These are phyloP conservation scores for Calycopis cecrops DNA, from an alignment of 1,140 invertebrate genomes.

Conservation along the genomic window DNA sequence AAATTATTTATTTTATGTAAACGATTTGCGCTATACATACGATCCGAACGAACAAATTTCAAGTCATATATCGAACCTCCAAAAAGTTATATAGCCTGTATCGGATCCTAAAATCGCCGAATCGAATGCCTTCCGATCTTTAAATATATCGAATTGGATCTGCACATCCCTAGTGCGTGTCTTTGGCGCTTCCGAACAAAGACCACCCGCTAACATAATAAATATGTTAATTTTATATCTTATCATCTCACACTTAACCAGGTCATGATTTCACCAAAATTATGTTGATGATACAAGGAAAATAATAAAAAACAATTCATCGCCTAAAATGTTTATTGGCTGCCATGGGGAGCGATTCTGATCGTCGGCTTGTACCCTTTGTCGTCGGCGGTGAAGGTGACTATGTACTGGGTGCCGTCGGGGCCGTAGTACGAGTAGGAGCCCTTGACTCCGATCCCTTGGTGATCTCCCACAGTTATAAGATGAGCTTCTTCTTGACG, in stretches of 20 bases:
- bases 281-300: conserved; percentile 5
- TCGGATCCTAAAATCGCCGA: no score
- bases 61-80: no score
- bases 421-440: conserved; percentile 78
- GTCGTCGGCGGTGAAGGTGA: conserved; percentile 78
- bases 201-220: no score
- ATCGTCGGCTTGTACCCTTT: conserved; percentile 76
- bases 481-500: conserved; percentile 62
- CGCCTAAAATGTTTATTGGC: conserved; percentile 36
- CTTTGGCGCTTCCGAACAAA: no score
- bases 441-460: conserved; percentile 78
- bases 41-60: no score
- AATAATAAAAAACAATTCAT: conserved; percentile 2
- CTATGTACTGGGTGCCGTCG: conserved; percentile 82
- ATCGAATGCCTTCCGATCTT: no score
- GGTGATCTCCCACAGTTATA: conserved; percentile 75
- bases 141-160: no score
- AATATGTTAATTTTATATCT: neutral
- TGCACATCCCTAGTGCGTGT: no score
- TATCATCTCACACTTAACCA: neutral
- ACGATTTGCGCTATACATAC: no score
- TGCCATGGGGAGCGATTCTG: conserved; percentile 27
- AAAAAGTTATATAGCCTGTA: no score
- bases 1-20: no score
- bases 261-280: neutral